Conservation (phyloP, 2,113 vertebrate genomes). For the Protobothrops mucrosquamatus region DNA sequence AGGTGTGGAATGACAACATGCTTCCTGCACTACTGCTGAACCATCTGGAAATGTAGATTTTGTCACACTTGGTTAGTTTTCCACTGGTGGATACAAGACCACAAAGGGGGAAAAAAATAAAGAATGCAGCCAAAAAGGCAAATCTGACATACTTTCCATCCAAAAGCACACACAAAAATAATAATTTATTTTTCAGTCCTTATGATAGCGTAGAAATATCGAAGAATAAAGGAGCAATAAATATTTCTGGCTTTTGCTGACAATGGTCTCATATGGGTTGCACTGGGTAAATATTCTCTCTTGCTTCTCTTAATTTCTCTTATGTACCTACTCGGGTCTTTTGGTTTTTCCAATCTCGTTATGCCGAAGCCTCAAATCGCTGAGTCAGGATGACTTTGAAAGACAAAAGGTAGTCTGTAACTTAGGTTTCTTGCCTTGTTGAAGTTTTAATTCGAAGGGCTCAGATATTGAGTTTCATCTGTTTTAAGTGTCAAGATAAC, state of each 20-base stretch:
- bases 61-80: background rate
- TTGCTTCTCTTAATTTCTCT: background rate
- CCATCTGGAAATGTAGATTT: background rate
- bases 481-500: background rate
- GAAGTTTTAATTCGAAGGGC: background rate
- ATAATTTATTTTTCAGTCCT: background rate
- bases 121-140: background rate
- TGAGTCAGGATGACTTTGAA: background rate
- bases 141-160: background rate
- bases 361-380: background rate
- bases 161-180: background rate
- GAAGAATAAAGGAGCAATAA: background rate
- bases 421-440: background rate
- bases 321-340: background rate
- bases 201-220: background rate
- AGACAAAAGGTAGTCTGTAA: background rate
- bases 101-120: background rate
- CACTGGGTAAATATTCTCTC: background rate
- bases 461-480: background rate
- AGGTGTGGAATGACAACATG: background rate
- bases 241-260: background rate
- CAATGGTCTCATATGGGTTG: background rate
- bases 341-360: background rate
- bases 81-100: background rate
- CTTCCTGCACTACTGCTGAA: background rate